Evolutionary conservation across 2,797 vertebrate genomes (phyloP).

Genomic region (Tolypeutes matacus): DNA sequence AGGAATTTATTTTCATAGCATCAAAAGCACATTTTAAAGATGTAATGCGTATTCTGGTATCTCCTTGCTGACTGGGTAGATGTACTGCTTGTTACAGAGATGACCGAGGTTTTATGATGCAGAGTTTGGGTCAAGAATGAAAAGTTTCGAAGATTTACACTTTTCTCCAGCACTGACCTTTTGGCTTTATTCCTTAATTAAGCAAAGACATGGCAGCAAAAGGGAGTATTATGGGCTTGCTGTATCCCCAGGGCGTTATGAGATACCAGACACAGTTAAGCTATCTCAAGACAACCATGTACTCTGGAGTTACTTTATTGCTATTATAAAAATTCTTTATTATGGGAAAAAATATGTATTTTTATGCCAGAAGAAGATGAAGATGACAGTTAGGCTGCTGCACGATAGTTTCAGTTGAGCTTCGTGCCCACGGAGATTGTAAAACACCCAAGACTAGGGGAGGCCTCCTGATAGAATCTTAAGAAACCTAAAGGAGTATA

Average conservation of each 20-base stretch:
- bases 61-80: constrained; percentile 67
- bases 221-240: constrained; percentile 88
- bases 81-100: constrained; percentile 69
- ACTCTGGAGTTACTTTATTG: constrained; percentile 91
- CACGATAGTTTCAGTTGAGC: constrained; percentile 89
- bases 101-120: constrained; percentile 85
- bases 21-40: constrained; percentile 78
- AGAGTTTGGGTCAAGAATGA: constrained; percentile 87
- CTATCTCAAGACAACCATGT: constrained; percentile 91
- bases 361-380: constrained; percentile 91
- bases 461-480: constrained; percentile 86
- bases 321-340: constrained; percentile 92
- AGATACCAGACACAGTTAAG: constrained; percentile 89
- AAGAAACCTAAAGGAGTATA: constrained; percentile 89
- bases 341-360: constrained; percentile 91
- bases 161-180: constrained; percentile 89
- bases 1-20: constrained; percentile 80
- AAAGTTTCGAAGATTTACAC: constrained; percentile 89
- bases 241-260: constrained; percentile 88
- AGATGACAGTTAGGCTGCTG: constrained; percentile 90
- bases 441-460: constrained; percentile 87
- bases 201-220: constrained; percentile 87
- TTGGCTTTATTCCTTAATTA: constrained; percentile 90
- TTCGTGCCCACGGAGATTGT: constrained; percentile 89
- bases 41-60: constrained; percentile 65